phyloP scores from a whole-genome alignment of 2,888 invertebrate species.

The Dasysyrphus tricinctus region DNA sequence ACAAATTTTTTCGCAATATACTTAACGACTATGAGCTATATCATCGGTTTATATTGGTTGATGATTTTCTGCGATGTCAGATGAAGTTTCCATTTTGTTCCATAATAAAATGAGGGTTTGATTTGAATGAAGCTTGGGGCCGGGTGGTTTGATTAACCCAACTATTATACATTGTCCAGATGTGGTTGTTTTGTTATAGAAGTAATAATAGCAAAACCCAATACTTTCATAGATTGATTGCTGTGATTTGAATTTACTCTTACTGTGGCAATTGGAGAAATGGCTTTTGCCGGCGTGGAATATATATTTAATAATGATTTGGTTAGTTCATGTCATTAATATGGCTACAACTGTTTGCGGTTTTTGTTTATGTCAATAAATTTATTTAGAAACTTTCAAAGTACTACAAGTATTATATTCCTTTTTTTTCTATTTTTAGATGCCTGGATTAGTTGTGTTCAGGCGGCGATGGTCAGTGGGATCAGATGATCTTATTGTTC shows the following conservation, averaged over 20 bases:
- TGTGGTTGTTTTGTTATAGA: background rate
- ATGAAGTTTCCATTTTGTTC: background rate
- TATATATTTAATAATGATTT: background rate
- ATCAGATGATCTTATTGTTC: slow-evolving; percentile 94
- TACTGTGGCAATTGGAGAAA: background rate
- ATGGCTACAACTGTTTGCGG: background rate
- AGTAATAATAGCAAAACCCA: slow-evolving; percentile 5
- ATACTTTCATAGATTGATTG: slow-evolving; percentile 22
- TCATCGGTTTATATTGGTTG: slow-evolving; percentile 23
- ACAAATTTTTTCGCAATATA: slow-evolving; percentile 43
- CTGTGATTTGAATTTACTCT: background rate
- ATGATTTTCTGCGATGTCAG: background rate
- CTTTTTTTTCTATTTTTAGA: slow-evolving; percentile 82
- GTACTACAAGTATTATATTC: background rate
- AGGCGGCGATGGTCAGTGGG: slow-evolving; percentile 94
- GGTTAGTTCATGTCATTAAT: background rate
- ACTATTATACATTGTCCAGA: background rate
- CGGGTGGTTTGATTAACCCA: background rate
- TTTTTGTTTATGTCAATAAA: background rate
- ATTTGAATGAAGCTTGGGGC: background rate
- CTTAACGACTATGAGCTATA: slow-evolving; percentile 5
- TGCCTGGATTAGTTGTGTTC: slow-evolving; percentile 94
- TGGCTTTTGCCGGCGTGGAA: background rate
- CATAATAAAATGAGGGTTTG: slow-evolving; percentile 4
- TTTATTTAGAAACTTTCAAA: background rate